Evolutionary conservation across 2,797 vertebrate species (phyloP), one percentile per base, ranked within the genome.

Genomic region (Pygocentrus nattereri): DNA sequence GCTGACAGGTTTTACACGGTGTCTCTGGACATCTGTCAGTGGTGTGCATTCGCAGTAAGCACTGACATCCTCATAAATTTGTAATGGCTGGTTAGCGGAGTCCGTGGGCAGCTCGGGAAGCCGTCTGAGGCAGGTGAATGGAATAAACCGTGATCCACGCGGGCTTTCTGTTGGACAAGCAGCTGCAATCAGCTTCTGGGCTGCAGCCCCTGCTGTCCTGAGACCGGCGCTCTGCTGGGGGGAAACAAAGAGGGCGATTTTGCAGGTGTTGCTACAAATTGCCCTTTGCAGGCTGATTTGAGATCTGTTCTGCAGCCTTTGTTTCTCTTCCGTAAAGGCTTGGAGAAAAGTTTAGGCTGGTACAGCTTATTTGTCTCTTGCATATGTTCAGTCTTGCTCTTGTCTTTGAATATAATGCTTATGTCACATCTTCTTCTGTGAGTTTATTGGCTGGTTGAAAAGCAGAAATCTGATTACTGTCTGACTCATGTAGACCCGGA

Each of bases 1-100:
- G 30, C 38, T 77, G 73, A 69, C 67, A 69, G 21, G 3, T 44
- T 69, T 47, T 38, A 13, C 47, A 18, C 74, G 50, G 21, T 16
- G 31, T 44, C 27, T 23, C 72, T 77, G 38, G 75, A 75, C 49
- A 74, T 58, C 62, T 70, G 15, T 85, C 76, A 83, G 78, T 58
- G 75, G 67, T 56, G 41, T 38, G 49, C 65, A 44, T 44, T 68
- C 65, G 23, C 81, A 15, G 41, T 52, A 27, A 76, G 68, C 68
- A 58, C 64, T 72, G 70, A 74, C 82, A 78, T 65, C 59, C 85
- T 79, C 49, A 78, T 77, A 79, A 74, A 76, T 78, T 64, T 85
- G 54, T 78, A 83, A 69, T 81, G 50, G 25, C 74, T 77, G 49
- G 31, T 74, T 77, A 81, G 71, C 54, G 31, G 71, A 61, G 62